Evolutionary conservation across 2,113 vertebrate genomes (phyloP).

Genomic region (Arothron firmamentum): DNA sequence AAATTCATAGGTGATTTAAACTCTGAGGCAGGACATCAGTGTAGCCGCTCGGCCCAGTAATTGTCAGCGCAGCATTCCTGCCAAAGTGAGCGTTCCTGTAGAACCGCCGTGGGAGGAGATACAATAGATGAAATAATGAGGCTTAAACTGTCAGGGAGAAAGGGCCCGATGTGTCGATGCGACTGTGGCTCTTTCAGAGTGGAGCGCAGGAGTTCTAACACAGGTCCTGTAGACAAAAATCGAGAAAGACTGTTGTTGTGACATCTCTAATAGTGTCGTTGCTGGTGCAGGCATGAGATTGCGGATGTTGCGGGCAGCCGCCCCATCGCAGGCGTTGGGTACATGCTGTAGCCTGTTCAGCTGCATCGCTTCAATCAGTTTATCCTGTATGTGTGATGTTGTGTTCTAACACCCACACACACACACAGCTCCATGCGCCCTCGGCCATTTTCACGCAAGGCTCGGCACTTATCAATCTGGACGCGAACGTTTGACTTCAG

Average conservation of each 20-base stretch:
- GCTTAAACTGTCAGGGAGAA: slow-evolving; percentile 39
- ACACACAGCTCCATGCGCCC: too few species aligned
- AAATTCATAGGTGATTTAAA: too few species aligned
- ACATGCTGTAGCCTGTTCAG: too few species aligned
- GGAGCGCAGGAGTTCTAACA: neutral
- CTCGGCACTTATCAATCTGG: too few species aligned
- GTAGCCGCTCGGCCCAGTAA: neutral
- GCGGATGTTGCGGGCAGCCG: neutral
- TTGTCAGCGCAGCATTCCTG: neutral
- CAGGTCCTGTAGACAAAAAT: neutral
- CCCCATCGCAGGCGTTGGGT: neutral
- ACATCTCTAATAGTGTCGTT: neutral
- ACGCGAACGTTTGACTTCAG: too few species aligned
- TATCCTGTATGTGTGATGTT: too few species aligned
- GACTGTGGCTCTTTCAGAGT: slow-evolving; percentile 49
- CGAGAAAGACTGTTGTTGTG: neutral
- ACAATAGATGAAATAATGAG: slow-evolving; percentile 48
- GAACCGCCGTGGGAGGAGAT: slow-evolving; percentile 17
- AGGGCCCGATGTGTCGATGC: slow-evolving; percentile 57
- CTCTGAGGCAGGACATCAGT: too few species aligned
- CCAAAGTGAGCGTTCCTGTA: slow-evolving; percentile 14
- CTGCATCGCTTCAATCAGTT: too few species aligned
- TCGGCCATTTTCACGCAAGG: too few species aligned
- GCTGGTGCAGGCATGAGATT: neutral
- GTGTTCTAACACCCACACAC: too few species aligned